Evolutionary conservation across 2,113 vertebrate genomes (phyloP).

Genomic region (Ceratotherium simum): DNA sequence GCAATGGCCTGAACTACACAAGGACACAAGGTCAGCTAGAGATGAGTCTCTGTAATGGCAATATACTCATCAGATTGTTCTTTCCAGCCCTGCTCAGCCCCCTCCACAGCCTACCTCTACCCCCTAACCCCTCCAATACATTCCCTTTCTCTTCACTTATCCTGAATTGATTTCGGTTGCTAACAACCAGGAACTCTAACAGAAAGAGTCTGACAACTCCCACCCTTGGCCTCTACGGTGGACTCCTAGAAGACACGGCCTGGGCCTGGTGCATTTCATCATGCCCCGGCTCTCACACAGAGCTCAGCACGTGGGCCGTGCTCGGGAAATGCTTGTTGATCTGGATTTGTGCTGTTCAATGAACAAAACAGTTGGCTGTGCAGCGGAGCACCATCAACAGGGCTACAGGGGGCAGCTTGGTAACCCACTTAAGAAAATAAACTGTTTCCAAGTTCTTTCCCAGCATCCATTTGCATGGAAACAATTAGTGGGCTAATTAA

Average conservation of each 20-base stretch:
- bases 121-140: rapidly evolving
- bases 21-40: neutral
- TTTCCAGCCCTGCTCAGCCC: neutral
- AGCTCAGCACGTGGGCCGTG: rapidly evolving
- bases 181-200: neutral
- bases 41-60: rapidly evolving
- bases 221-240: neutral
- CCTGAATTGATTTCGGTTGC: neutral
- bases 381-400: neutral
- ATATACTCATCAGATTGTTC: neutral
- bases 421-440: conserved; percentile 81
- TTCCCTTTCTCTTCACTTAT: neutral
- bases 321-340: neutral
- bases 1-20: neutral
- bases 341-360: neutral
- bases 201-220: rapidly evolving
- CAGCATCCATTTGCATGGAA: conserved; percentile 54
- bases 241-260: neutral
- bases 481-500: conserved; percentile 80
- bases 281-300: neutral
- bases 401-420: neutral
- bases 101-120: neutral
- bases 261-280: too few relatives aligned
- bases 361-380: neutral
- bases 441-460: conserved; percentile 52